phyloP scores from a whole-genome alignment of 2,888 invertebrate genomes.

The Physocephala rufipes region DNA sequence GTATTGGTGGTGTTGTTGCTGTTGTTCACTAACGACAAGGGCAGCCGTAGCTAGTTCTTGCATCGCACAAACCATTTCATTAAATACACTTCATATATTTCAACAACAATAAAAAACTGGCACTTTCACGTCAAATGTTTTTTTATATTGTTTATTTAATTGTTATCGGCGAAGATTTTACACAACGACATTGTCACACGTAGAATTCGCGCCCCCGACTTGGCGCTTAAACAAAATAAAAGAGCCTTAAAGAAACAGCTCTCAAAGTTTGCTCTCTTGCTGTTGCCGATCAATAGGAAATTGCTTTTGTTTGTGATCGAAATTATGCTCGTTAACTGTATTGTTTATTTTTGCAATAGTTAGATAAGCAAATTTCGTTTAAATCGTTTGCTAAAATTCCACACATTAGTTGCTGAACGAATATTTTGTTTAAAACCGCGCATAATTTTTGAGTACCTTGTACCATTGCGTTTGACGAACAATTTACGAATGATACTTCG shows the following conservation, averaged over 20 bases:
- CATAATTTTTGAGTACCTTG: constrained; percentile 45
- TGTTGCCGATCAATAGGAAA: not conserved
- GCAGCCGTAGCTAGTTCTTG: constrained; percentile 56
- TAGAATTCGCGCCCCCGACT: not conserved
- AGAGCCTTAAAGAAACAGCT: not conserved
- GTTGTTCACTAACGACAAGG: constrained; percentile 46
- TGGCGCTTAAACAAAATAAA: not conserved
- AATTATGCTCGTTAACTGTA: not conserved
- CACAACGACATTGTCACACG: not conserved
- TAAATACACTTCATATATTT: not conserved
- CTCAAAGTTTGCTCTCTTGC: constrained; percentile 13
- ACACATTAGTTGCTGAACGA: constrained; percentile 5
- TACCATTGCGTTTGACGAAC: constrained; percentile 65
- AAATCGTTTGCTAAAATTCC: not conserved
- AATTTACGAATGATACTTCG: constrained; percentile 65
- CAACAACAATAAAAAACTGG: not conserved
- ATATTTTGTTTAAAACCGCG: constrained; percentile 44
- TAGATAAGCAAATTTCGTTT: not conserved
- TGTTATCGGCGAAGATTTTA: not conserved
- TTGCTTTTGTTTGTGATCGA: not conserved
- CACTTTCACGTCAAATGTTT: not conserved
- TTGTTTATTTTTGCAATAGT: not conserved
- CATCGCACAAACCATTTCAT: constrained; percentile 65
- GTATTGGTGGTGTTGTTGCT: constrained; percentile 49
- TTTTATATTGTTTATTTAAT: not conserved